A percentile compares a stretch with the other conserved stretches of the same genome.
Conservation (phyloP, 2,888 invertebrate genomes). For the Ceriagrion tenellum region DNA sequence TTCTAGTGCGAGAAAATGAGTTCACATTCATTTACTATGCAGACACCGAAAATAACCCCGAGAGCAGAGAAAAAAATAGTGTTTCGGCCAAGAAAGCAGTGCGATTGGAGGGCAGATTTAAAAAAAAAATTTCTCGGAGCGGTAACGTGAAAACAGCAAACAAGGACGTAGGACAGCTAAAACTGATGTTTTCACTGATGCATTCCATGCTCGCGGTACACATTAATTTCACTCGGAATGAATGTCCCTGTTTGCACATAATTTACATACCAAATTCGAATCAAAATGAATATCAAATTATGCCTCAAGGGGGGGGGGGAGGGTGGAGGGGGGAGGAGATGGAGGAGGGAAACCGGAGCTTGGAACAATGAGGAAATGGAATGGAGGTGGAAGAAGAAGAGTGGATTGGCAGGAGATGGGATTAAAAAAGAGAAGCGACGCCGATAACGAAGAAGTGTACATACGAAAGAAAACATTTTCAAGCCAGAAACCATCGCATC, state of each 20-base stretch:
- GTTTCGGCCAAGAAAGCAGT: neutral
- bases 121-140: neutral
- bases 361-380: neutral
- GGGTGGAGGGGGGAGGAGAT: too few relatives aligned
- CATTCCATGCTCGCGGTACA: neutral
- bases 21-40: neutral
- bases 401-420: neutral
- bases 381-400: neutral
- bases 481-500: neutral
- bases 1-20: neutral
- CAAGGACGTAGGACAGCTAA: neutral
- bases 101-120: neutral
- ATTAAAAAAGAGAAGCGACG: neutral
- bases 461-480: slow-evolving; percentile 23
- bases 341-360: too few relatives aligned
- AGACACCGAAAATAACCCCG: neutral
- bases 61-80: neutral
- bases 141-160: neutral
- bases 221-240: neutral
- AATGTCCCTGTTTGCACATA: neutral
- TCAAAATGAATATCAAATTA: slow-evolving; percentile 33
- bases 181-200: neutral
- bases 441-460: slow-evolving; percentile 23
- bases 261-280: neutral
- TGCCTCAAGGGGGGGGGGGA: neutral